Evolutionary conservation across 2,797 vertebrate genomes (phyloP).

Genomic region (Sphenodon punctatus): DNA sequence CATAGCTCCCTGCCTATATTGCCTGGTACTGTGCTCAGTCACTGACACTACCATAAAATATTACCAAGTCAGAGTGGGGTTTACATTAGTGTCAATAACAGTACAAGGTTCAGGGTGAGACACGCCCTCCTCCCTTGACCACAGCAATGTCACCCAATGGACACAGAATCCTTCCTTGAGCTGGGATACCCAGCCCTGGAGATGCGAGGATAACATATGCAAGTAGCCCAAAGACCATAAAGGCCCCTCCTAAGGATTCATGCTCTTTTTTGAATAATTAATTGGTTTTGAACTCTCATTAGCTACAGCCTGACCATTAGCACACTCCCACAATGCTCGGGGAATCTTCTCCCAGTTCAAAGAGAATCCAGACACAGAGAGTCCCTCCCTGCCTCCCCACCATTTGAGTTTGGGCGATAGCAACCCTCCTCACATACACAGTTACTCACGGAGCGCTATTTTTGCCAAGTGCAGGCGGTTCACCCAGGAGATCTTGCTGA

Average conservation of each 20-base stretch:
- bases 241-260: neutral
- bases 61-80: too few species aligned
- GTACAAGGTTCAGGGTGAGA: too few species aligned
- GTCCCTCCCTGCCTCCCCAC: neutral
- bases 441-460: slow-evolving; percentile 86
- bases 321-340: neutral
- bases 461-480: slow-evolving; percentile 90
- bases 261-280: neutral
- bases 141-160: neutral
- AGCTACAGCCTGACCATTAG: neutral
- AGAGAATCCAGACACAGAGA: accelerated
- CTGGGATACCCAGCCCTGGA: neutral
- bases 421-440: neutral
- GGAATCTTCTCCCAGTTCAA: neutral
- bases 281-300: neutral
- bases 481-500: slow-evolving; percentile 94
- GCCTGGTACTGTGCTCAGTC: neutral
- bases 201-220: neutral
- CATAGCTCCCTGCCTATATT: neutral
- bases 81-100: too few species aligned
- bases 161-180: neutral
- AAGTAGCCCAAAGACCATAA: too few species aligned
- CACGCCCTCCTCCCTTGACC: neutral
- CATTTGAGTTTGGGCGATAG: accelerated
- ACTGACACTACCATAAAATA: neutral